Base-by-base conservation (phyloP, 2,888 invertebrate species). In the Elmis aenea region DNA sequence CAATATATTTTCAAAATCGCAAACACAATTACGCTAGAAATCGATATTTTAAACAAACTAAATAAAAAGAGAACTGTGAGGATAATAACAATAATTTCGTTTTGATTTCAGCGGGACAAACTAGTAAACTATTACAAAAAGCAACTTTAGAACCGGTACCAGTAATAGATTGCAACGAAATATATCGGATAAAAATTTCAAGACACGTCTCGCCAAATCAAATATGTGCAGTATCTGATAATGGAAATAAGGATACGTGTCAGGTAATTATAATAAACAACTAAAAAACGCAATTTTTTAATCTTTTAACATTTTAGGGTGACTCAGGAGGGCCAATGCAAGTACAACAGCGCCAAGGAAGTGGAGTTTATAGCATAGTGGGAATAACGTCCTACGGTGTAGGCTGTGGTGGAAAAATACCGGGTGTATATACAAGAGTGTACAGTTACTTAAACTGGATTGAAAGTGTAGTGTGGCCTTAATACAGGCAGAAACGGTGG, bases 241-340 rank as follows among this genome's bases (percentile, higher is more conserved):
- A n/a, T 29, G 50, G 44, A 8, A 43, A 33, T 25, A 38, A 32
- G 14, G 55, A 56, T 33, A 48, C 55, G 6, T 56, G 56, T 34
- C 48, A 50, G 41, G 56, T 54, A 44, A 38, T 39, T 32, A 39
- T 26, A 12, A 2, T 23, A 11, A 22, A 12, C 13, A 15, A 8
- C n/a, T n/a, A n/a, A n/a, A n/a, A n/a, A n/a, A n/a, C n/a, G n/a
- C n/a, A 8, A 25, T 30, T n/a, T 40, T 51, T n/a, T n/a, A n/a
- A n/a, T n/a, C n/a, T n/a, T n/a, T n/a, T n/a, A n/a, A n/a, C n/a
- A n/a, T n/a, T n/a, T n/a, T n/a, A 74, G 73, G 76, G 76, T 13
- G 76, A 76, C 59, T 73, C 73, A 22, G 77, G 77, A n/a, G 75
- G 76, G 2, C 76, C 76, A 1, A 57, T 76, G 11, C 62, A 64